Evolutionary conservation across 2,113 vertebrate genomes (phyloP).

Genomic region (Platysternon megacephalum): DNA sequence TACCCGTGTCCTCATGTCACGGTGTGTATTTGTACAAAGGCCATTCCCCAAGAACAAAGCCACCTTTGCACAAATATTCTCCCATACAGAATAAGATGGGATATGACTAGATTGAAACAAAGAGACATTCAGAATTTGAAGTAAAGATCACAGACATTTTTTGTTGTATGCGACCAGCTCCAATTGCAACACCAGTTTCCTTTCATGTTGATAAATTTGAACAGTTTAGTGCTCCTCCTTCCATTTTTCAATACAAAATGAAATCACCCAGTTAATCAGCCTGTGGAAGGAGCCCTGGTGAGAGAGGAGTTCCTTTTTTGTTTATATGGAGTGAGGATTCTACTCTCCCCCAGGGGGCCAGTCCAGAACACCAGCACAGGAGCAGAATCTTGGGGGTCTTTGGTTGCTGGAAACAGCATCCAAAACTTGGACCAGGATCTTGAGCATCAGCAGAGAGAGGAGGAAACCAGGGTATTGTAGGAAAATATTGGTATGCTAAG

Average conservation of each 20-base stretch:
- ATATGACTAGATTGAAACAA: background rate
- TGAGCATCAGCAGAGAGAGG: background rate
- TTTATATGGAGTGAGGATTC: background rate
- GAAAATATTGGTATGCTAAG: fast-evolving
- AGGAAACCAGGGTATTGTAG: background rate
- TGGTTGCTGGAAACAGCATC: background rate
- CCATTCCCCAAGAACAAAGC: background rate
- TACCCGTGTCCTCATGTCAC: background rate
- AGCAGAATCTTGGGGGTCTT: background rate
- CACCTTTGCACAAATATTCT: background rate
- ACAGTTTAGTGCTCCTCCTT: background rate
- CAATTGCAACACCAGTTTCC: background rate
- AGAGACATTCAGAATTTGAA: background rate
- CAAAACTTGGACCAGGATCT: background rate
- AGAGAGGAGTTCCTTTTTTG: background rate
- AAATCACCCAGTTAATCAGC: background rate
- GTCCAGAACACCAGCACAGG: background rate
- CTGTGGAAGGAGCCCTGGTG: background rate
- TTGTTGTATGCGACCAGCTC: background rate
- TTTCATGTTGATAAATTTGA: background rate
- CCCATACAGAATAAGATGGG: background rate
- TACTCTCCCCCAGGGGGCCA: fast-evolving
- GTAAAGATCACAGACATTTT: background rate
- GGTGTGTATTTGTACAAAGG: background rate
- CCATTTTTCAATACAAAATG: background rate